Base-by-base conservation (phyloP, 37 sponge, comb jelly and placozoan species). In the Bolinopsis microptera region DNA sequence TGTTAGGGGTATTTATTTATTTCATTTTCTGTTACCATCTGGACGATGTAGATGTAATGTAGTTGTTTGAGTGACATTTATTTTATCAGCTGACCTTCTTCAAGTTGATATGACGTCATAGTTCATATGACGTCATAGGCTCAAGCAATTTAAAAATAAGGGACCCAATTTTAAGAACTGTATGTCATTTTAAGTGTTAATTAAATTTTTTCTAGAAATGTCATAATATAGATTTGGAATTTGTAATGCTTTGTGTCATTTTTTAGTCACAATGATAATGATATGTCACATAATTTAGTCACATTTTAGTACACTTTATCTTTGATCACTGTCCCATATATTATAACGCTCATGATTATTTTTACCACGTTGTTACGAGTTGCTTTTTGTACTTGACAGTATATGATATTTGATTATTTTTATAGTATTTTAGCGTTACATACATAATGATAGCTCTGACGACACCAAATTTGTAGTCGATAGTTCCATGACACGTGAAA, bases 161-260 rank as follows among this genome's bases (percentile, higher is more conserved):
- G 61, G 13, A 13, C 61, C 61, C 61, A 48, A 48, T 48, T 48
- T 48, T 18, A 18, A 48, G 5, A 18, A 18, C 61, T 48, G 61
- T 48, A n/a, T n/a, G n/a, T n/a, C n/a, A n/a, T 48, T 48, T 13
- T 48, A 48, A 5, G 61, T 48, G 61, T 48, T 48, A 48, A n/a
- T n/a, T n/a, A n/a, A n/a, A n/a, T 48, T 48, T 48, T 48, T 48
- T 48, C 61, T 48, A 48, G 61, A 5, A 48, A 48, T 48, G 61
- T 48, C 61, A 48, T 48, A 13, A 48, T 48, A 48, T 48, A 48
- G 61, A 34, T 77, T 77, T 13, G 80, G 32, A 34, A 32, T 77
- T 77, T 77, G 32, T 77, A 77, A 35, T 34, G 32, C 37, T 35
- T 77, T 77, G 9, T 34, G 80, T 77, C 80, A 77, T 32, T 77